phyloP scores from a whole-genome alignment of 53 echinoderm and acorn worm genomes.

The Temnopleurus reevesii region DNA sequence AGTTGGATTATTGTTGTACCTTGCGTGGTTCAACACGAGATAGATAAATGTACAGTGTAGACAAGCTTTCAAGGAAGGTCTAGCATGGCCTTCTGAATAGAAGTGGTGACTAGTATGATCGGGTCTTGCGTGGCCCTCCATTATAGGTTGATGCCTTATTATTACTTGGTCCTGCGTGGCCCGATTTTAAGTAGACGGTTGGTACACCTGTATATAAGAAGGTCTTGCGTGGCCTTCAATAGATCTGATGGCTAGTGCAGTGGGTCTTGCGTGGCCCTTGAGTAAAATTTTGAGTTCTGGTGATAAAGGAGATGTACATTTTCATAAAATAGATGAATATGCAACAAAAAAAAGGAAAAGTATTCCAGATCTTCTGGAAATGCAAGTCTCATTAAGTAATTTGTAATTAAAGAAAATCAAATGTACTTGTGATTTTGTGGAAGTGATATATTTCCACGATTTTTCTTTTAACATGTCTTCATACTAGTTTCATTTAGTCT shows the following conservation, averaged over 20 bases:
- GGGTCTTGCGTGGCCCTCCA: constrained; percentile 21
- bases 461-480: too few relatives aligned
- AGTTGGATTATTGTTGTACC: not conserved
- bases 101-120: not conserved
- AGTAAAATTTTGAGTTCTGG: too few relatives aligned
- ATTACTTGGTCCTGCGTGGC: constrained; percentile 25
- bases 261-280: constrained; percentile 36
- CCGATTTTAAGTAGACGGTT: not conserved
- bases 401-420: too few relatives aligned
- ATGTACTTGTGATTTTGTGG: too few relatives aligned
- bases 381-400: too few relatives aligned
- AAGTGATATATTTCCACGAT: too few relatives aligned
- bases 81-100: not conserved
- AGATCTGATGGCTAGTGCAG: not conserved
- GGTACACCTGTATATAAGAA: too few relatives aligned
- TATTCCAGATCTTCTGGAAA: too few relatives aligned
- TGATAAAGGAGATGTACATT: too few relatives aligned
- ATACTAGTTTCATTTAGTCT: too few relatives aligned
- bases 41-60: not conserved
- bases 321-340: too few relatives aligned
- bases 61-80: not conserved
- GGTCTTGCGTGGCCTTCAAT: constrained; percentile 49
- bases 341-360: too few relatives aligned
- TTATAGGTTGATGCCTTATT: not conserved
- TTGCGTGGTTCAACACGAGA: not conserved